Base-by-base conservation (phyloP, 2,113 vertebrate genomes). In the Girardinichthys multiradiatus region DNA sequence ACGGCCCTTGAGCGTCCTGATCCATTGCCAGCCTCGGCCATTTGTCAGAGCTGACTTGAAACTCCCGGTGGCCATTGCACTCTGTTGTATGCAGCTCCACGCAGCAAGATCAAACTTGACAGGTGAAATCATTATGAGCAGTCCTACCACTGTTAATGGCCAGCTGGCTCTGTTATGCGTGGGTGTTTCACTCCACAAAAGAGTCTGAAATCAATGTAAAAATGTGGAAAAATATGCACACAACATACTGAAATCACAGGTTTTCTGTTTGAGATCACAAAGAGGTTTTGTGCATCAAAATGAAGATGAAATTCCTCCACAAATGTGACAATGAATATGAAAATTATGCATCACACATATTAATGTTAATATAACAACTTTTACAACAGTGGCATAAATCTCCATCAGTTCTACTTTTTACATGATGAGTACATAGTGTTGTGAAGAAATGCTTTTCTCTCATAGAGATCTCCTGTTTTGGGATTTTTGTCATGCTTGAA, bases 1-100 rank as follows among this genome's bases (percentile, higher is more conserved):
- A 80, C 77, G 70, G 75, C 87, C 88, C 78, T 61, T 57, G 28
- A 88, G 87, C 87, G 83, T 85, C 75, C 88, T 87, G 91, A 93
- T 91, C 87, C 83, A 86, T 76, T 72, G 86, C 85, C 88, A 87
- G 81, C 70, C 76, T 60, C 74, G 74, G 85, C 79, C 87, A 90
- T 94, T 92, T 90, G 87, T 94, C 88, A 92, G 80, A 60, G 45
- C 79, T 89, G 92, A 93, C 91, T 88, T 27, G 42, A 81, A 89
- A 86, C 68, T 91, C 86, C 86, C 82, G 68, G 78, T 84, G 87
- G 87, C 90, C 87, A 76, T 81, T 57, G 76, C 86, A 67, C 82
- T 78, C 57, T 15, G 85, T 72, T 81, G 72, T 69, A 74, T 80
- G 70, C 80, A 78, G 80, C 87, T 65, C 61, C 70, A 37, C n/a